Base-by-base conservation (phyloP, 2,888 invertebrate species). In the Aproaerema taeniolella region DNA sequence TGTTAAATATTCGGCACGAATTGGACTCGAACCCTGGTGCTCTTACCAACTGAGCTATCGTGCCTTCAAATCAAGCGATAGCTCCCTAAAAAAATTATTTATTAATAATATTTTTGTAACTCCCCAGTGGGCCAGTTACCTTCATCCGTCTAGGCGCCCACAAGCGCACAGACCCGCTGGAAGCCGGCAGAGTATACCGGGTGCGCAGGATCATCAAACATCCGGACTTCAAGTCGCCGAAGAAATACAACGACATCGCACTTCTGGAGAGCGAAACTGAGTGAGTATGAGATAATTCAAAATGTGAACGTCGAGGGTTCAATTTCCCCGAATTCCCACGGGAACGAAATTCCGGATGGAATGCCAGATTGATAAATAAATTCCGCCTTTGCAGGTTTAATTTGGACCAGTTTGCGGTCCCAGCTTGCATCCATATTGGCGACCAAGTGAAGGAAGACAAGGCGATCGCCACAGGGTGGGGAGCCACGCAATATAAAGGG, bases 391-490 rank as follows among this genome's bases (percentile, higher is more conserved):
- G 4, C 58, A 77, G 76, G 0, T 66, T 75, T 4, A 38, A 40
- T 0, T 45, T 76, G 1, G 42, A 46, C 37, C 49, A 59, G 32
- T 62, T 47, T 30, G 44, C 54, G 1, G 61, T 75, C 1, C 76
- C 76, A 1, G 75, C 74, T 0, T 79, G 75, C 41, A 42, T 71
- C 8, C 58, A 66, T 35, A 50, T 64, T 11, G 58, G 61, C 0
- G 47, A 49, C 0, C 29, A 41, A 0, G 45, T 46, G 1, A 29
- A 42, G 10, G 8, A 26, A 3, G 61, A 64, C 1, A 41, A 38
- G 0, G 72, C 69, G 0, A 43, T 61, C 0, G 71, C 70, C 0
- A 62, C 69, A 0, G 78, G 78, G 0, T 79, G 78, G 76, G 77
- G 69, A 0, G 50, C 58, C 14, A 62, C 61, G 0, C 42, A 44